Evolutionary conservation across 2,797 vertebrate genomes (phyloP), one percentile per base, ranked within the genome.

Genomic region (Sebastes matsubarae): DNA sequence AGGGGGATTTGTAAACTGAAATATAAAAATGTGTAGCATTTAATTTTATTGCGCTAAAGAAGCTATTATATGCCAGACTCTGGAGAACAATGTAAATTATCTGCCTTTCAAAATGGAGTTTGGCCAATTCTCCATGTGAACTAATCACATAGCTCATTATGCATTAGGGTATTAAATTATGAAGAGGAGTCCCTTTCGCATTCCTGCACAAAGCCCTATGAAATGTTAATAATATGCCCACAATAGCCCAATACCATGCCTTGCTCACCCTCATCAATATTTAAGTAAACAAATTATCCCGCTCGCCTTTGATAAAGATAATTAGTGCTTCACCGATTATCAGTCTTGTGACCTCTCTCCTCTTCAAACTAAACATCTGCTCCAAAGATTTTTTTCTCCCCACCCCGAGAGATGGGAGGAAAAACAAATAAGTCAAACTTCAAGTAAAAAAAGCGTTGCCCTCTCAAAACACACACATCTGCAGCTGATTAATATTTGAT

Each of bases 71-170:
- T 94, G 95, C 95, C 94, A 97, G 97, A 97, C 98, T 99, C 98
- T 97, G 96, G 97, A 99, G 97, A 97, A 99, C 97, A 98, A 99
- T 97, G 97, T 98, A 98, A 99, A 99, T 98, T 97, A 98, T 98
- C 97, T 97, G 97, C 97, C 97, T 97, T 42, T 98, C 96, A 97
- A 97, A 97, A 97, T 97, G 96, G 97, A 98, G 97, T 98, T 97
- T 96, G 97, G 96, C 97, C 97, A 97, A 97, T 97, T 97, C 97
- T 97, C 97, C 97, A 96, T 97, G 97, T 97, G 97, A 98, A 96
- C 97, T 99, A 99, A 99, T 99, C 97, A 99, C 97, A 97, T 96
- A 97, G 97, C 98, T 99, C 98, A 99, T 99, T 99, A 99, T 99
- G 97, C 98, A 98, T 97, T 96, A 95, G 96, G 97, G 97, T 99